Conservation (phyloP, 1,140 invertebrate genomes). For the Lanistes nyassanus region DNA sequence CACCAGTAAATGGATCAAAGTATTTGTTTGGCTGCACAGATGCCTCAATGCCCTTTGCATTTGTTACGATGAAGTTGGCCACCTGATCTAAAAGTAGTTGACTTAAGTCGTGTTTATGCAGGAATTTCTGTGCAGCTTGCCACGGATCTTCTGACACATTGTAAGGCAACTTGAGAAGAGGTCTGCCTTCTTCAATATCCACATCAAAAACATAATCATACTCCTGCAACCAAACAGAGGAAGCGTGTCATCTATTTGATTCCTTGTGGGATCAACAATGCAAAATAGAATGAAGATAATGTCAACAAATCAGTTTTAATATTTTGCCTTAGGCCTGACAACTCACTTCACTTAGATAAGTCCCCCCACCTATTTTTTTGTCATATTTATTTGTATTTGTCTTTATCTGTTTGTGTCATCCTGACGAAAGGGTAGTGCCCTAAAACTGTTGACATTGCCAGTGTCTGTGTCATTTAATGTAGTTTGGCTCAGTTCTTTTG, state of each 20-base stretch:
- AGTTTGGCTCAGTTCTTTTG: too few relatives aligned
- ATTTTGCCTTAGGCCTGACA: too few relatives aligned
- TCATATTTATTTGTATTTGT: too few relatives aligned
- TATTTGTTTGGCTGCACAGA: conserved; percentile 41
- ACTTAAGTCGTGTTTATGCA: conserved; percentile 80
- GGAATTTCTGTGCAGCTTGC: conserved; percentile 75
- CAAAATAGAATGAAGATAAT: background rate
- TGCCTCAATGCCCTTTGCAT: conserved; percentile 71
- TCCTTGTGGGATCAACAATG: background rate
- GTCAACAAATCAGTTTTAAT: too few relatives aligned
- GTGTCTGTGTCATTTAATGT: too few relatives aligned
- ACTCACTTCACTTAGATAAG: too few relatives aligned
- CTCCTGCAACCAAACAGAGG: conserved; percentile 70
- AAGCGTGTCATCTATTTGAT: background rate
- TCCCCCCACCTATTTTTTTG: too few relatives aligned
- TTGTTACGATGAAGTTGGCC: conserved; percentile 93
- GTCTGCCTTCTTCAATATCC: conserved; percentile 89
- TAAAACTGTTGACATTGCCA: too few relatives aligned
- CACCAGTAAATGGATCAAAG: conserved; percentile 69
- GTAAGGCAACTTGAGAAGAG: conserved; percentile 90
- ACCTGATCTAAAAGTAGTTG: conserved; percentile 86
- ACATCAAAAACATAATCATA: conserved; percentile 97
- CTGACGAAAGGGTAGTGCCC: too few relatives aligned
- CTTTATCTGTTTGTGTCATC: too few relatives aligned
- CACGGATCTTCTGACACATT: conserved; percentile 80